phyloP scores from a whole-genome alignment of 2,113 vertebrate genomes.

The Melanotaenia duboulayi region DNA sequence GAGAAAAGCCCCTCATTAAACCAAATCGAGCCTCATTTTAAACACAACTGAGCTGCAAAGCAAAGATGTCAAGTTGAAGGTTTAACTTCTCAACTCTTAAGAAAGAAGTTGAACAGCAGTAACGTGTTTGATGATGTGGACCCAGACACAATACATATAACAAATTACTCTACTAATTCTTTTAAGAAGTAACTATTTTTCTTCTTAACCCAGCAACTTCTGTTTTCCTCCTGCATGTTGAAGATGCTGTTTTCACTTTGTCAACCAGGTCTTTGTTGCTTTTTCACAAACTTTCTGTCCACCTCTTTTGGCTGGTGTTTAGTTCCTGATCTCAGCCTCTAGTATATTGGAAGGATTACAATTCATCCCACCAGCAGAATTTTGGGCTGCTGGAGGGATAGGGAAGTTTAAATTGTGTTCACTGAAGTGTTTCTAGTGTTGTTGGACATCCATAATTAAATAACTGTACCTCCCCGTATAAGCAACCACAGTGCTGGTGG shows the following conservation, averaged over 20 bases:
- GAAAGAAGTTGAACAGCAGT: neutral
- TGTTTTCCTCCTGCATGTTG: neutral
- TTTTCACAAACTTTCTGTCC: constrained; percentile 5
- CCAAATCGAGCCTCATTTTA: constrained; percentile 46
- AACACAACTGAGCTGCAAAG: constrained; percentile 14
- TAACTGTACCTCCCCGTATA: constrained; percentile 89
- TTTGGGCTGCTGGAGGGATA: neutral
- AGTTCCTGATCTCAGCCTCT: constrained; percentile 8
- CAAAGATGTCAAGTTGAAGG: neutral
- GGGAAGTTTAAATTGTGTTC: constrained; percentile 45
- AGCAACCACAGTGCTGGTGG: constrained; percentile 88
- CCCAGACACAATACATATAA: neutral
- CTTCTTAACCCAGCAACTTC: neutral
- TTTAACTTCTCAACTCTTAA: neutral
- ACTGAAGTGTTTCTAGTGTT: constrained; percentile 79
- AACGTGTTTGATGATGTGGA: neutral
- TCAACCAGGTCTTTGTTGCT: neutral
- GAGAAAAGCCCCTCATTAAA: constrained; percentile 58
- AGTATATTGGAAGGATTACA: constrained; percentile 37
- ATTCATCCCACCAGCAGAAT: constrained; percentile 19
- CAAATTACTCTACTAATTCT: neutral
- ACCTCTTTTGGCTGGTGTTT: neutral
- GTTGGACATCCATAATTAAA: constrained; percentile 86
- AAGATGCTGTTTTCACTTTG: neutral
- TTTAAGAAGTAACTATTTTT: too few species aligned